Evolutionary conservation across 2,797 vertebrate genomes (phyloP).

Genomic region (Spinus pinus): DNA sequence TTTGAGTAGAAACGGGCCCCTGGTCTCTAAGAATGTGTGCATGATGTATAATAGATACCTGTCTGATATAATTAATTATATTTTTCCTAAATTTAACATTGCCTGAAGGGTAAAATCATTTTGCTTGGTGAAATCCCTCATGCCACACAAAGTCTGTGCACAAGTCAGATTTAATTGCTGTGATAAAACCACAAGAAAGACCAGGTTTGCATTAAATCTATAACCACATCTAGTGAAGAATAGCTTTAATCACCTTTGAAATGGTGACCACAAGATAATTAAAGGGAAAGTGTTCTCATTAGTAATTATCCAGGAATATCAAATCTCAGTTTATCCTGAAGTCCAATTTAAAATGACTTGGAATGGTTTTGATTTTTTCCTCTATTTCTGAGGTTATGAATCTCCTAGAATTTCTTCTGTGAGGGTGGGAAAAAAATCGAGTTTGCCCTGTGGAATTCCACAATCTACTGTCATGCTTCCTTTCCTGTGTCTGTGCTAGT

Average conservation of each 20-base stretch:
- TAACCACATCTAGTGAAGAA: slow-evolving; percentile 89
- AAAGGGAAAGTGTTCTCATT: slow-evolving; percentile 89
- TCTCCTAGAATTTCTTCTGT: slow-evolving; percentile 15
- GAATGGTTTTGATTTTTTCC: slow-evolving; percentile 28
- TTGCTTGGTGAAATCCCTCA: slow-evolving; percentile 86
- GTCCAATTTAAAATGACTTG: slow-evolving; percentile 70
- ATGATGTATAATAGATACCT: slow-evolving; percentile 89
- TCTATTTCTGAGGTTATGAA: slow-evolving; percentile 27
- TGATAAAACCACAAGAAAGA: slow-evolving; percentile 96
- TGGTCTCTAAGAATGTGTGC: slow-evolving; percentile 76
- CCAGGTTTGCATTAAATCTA: slow-evolving; percentile 94
- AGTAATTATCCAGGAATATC: slow-evolving; percentile 81
- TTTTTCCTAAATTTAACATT: slow-evolving; percentile 94
- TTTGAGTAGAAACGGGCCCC: slow-evolving; percentile 65
- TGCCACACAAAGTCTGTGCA: slow-evolving; percentile 89
- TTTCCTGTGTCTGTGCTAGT: not conserved
- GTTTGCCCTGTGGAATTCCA: not conserved
- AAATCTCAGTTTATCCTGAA: slow-evolving; percentile 75
- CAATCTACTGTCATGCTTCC: not conserved
- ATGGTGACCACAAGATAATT: slow-evolving; percentile 95
- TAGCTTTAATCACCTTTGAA: slow-evolving; percentile 90
- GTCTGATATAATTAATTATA: slow-evolving; percentile 93
- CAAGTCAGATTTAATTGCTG: slow-evolving; percentile 95
- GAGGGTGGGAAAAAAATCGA: not conserved
- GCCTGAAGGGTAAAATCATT: slow-evolving; percentile 90